Evolutionary conservation across 2,888 invertebrate genomes (phyloP).

Genomic region (Agrotis puta): DNA sequence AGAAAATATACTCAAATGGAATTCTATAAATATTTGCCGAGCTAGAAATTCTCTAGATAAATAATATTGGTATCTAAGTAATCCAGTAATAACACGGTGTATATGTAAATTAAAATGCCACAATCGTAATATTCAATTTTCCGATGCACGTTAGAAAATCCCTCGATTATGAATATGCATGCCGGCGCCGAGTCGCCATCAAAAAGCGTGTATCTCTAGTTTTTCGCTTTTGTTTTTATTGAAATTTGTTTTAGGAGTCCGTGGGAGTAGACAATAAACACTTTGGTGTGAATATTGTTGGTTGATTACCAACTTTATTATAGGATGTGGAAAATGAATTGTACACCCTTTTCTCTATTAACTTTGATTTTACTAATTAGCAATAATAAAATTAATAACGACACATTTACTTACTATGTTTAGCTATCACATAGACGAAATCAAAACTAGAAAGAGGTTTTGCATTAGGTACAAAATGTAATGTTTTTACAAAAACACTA

Average conservation of each 20-base stretch:
- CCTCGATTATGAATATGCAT: constrained; percentile 78
- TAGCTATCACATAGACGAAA: too few species aligned
- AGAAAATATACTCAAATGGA: constrained; percentile 9
- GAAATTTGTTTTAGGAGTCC: constrained; percentile 55
- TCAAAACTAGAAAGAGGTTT: not conserved
- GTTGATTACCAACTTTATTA: not conserved
- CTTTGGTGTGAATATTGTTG: not conserved
- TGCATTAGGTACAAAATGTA: too few species aligned
- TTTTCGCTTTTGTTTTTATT: constrained; percentile 51
- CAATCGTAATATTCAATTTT: constrained; percentile 68
- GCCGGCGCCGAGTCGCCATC: constrained; percentile 62
- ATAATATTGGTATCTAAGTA: constrained; percentile 31
- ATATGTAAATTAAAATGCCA: constrained; percentile 58
- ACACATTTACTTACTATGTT: not conserved
- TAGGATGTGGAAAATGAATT: not conserved
- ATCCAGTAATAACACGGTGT: constrained; percentile 46
- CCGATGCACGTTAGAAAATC: constrained; percentile 68
- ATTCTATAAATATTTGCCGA: constrained; percentile 19
- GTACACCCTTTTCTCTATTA: not conserved
- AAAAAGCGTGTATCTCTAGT: constrained; percentile 56
- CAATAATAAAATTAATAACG: not conserved
- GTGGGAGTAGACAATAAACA: not conserved
- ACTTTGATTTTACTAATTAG: not conserved
- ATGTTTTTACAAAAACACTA: too few species aligned
- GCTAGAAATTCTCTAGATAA: constrained; percentile 10